Percentiles rank a stretch among this genome's conserved stretches.
Conservation (phyloP, 64 coral and sea anemone species). For the Montipora efflorescens region DNA sequence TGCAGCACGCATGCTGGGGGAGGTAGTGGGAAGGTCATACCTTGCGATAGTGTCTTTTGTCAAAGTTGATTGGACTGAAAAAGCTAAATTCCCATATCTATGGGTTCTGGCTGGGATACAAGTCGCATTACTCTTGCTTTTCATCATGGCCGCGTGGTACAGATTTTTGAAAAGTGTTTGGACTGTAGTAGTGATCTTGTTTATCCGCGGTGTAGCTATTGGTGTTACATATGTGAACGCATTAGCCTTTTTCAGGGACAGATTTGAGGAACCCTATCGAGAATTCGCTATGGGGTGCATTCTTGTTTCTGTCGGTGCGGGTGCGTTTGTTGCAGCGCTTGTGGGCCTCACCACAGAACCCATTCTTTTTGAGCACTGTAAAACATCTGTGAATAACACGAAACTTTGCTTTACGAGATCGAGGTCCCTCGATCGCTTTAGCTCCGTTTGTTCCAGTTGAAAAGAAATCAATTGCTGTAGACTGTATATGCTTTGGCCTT, state of each 20-base stretch:
- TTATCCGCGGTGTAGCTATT: conserved; percentile 46
- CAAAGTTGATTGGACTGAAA: conserved; percentile 22
- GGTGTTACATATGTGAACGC: conserved; percentile 76
- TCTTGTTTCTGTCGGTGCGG: conserved; percentile 34
- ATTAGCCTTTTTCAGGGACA: conserved; percentile 56
- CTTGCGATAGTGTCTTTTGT: conserved; percentile 36
- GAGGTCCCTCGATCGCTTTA: neutral
- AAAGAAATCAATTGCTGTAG: neutral
- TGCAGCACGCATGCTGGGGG: conserved; percentile 43
- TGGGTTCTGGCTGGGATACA: conserved; percentile 60
- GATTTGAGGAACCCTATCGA: conserved; percentile 44
- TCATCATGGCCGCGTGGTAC: conserved; percentile 84
- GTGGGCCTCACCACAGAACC: conserved; percentile 78
- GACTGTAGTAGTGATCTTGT: conserved; percentile 50
- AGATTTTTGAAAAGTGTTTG: conserved; percentile 67
- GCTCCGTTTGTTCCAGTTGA: neutral
- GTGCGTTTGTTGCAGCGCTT: conserved; percentile 47
- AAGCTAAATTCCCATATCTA: conserved; percentile 59
- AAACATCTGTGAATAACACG: conserved; percentile 36
- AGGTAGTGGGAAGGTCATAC: conserved; percentile 75
- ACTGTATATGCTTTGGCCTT: no score
- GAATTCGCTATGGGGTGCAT: conserved; percentile 79
- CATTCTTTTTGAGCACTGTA: conserved; percentile 62
- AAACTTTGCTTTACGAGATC: conserved; percentile 83
- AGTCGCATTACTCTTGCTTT: conserved; percentile 60